Conservation (phyloP, 2,113 vertebrate species). For the Petromus typicus region DNA sequence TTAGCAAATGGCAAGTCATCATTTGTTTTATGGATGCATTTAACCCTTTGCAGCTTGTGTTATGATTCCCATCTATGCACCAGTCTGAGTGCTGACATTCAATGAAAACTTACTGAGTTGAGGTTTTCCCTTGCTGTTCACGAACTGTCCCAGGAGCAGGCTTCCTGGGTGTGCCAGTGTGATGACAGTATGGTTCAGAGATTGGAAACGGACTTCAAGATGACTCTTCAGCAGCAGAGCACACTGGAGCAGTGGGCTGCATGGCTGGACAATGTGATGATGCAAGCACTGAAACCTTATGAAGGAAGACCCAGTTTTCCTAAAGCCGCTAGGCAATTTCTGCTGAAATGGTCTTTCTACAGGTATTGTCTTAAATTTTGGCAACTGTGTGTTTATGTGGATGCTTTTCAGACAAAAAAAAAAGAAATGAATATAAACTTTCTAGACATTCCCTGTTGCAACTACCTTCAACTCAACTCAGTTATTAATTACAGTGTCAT, state of each 20-base stretch:
- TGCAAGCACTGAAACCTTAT: slow-evolving; percentile 90
- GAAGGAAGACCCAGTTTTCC: slow-evolving; percentile 92
- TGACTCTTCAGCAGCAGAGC: slow-evolving; percentile 93
- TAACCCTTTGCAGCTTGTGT: slow-evolving; percentile 26
- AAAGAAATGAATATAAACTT: neutral
- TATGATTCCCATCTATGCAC: slow-evolving; percentile 27
- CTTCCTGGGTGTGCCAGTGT: slow-evolving; percentile 94
- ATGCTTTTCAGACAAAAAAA: neutral
- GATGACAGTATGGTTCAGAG: slow-evolving; percentile 92
- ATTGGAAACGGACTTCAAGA: slow-evolving; percentile 92
- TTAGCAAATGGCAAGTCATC: neutral
- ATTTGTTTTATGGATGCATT: neutral
- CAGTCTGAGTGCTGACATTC: neutral
- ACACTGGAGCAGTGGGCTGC: slow-evolving; percentile 93
- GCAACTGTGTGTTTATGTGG: neutral
- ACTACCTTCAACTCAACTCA: neutral
- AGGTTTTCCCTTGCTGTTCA: slow-evolving; percentile 48
- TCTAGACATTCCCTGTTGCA: neutral
- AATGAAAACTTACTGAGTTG: slow-evolving; percentile 50
- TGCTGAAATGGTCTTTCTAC: slow-evolving; percentile 93
- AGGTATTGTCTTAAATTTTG: slow-evolving; percentile 83
- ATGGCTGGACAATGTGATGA: slow-evolving; percentile 92
- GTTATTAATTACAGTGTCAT: neutral
- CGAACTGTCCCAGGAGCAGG: slow-evolving; percentile 89
- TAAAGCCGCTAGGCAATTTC: slow-evolving; percentile 91